Evolutionary conservation across 2,888 invertebrate genomes (phyloP).

Genomic region (Limnephilus lunatus): DNA sequence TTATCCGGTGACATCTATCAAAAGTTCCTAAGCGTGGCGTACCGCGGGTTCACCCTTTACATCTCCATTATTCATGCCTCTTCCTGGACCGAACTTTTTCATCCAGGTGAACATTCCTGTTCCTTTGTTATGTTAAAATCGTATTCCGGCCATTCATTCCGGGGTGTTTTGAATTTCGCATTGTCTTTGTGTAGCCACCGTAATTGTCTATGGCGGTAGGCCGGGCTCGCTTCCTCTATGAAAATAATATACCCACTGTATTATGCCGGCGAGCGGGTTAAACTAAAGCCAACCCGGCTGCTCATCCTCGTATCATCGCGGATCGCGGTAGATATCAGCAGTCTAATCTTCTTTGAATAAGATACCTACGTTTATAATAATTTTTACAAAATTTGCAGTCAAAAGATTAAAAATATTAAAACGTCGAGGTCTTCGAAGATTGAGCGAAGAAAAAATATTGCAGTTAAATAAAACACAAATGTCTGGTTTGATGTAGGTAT

Average conservation of each 20-base stretch:
- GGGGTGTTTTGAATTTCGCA: conserved; percentile 46
- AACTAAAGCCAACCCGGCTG: neutral
- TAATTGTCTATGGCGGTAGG: conserved; percentile 34
- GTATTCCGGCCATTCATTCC: conserved; percentile 37
- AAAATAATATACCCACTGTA: neutral
- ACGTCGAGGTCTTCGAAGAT: too few relatives aligned
- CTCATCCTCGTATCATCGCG: neutral
- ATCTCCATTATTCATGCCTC: conserved; percentile 32
- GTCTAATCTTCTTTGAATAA: neutral
- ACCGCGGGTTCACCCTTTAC: neutral
- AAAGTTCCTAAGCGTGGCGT: neutral
- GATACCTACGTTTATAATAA: neutral
- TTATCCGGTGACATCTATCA: neutral
- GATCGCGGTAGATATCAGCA: neutral
- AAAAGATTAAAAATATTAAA: too few relatives aligned
- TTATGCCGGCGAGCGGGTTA: neutral
- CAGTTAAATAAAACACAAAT: too few relatives aligned
- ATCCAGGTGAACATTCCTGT: conserved; percentile 36
- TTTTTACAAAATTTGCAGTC: neutral
- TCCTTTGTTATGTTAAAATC: conserved; percentile 43
- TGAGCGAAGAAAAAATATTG: too few relatives aligned
- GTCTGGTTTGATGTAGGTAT: too few relatives aligned
- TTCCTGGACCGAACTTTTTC: conserved; percentile 24
- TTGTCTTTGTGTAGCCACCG: conserved; percentile 38
- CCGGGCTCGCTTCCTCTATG: neutral